phyloP scores from a whole-genome alignment of 2,797 vertebrate species.

The Clarias fuscus region DNA sequence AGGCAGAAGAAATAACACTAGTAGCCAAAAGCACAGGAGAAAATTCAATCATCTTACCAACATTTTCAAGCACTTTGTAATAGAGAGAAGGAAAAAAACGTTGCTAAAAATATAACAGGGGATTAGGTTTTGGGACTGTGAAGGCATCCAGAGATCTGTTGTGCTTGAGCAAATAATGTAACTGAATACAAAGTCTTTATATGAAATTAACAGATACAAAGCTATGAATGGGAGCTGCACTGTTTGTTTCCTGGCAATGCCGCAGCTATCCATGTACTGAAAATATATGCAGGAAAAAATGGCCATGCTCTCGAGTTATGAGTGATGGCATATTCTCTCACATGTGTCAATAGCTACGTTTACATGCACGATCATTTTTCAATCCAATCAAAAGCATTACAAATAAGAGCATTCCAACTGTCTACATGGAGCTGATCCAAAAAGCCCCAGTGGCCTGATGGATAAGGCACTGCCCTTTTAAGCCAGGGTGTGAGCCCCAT shows the following conservation, averaged over 20 bases:
- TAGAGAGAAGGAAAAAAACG: not conserved
- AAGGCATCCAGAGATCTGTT: not conserved
- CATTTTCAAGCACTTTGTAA: not conserved
- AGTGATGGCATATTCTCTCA: not conserved
- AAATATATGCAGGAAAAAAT: not conserved
- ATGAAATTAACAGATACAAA: not conserved
- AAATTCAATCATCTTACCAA: not conserved
- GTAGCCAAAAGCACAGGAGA: not conserved
- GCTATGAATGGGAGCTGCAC: not conserved
- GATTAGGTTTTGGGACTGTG: not conserved
- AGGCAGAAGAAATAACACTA: not conserved
- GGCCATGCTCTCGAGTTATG: not conserved
- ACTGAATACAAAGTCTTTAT: not conserved
- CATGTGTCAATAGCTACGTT: not conserved
- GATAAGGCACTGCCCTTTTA: conserved; percentile 59
- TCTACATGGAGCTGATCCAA: too few relatives aligned
- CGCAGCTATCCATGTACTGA: not conserved
- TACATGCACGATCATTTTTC: too few relatives aligned
- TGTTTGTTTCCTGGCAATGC: not conserved
- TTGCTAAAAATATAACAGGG: not conserved
- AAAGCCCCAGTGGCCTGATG: conserved; percentile 57
- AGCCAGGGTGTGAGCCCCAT: too few relatives aligned
- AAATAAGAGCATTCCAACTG: too few relatives aligned
- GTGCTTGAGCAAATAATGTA: not conserved
- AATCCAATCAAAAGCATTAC: too few relatives aligned